These are phyloP conservation scores for Crypturellus undulatus DNA, from an alignment of 2,113 vertebrate genomes.

Conservation along the genomic window DNA sequence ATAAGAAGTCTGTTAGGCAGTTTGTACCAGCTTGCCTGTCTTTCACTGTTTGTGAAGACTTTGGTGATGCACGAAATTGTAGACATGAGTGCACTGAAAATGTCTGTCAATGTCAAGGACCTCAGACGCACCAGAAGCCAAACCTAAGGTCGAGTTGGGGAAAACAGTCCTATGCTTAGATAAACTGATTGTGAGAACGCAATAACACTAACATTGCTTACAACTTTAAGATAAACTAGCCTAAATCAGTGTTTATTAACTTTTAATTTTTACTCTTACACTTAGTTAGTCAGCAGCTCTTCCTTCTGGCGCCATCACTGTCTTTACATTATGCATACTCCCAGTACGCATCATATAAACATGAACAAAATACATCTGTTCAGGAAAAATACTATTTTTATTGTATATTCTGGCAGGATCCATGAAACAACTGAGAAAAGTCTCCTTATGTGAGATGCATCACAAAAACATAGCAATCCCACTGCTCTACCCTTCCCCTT, in stretches of 20 bases:
- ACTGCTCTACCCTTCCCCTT: neutral
- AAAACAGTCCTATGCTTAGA: neutral
- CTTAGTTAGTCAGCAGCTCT: neutral
- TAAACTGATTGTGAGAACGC: neutral
- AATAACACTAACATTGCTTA: neutral
- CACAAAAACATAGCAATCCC: neutral
- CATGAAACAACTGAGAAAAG: neutral
- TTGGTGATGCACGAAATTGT: neutral
- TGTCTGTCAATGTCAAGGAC: neutral
- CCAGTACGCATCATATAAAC: neutral
- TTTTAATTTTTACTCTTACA: neutral
- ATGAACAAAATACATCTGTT: neutral
- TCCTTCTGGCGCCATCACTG: neutral
- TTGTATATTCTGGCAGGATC: neutral
- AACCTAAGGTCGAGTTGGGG: neutral
- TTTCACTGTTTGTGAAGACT: neutral
- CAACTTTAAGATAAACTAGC: neutral
- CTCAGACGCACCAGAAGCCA: neutral
- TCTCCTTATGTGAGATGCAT: neutral
- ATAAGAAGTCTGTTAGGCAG: neutral
- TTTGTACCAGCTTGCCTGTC: neutral
- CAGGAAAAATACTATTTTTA: neutral
- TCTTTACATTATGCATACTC: neutral
- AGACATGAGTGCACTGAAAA: neutral
- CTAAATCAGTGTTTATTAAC: neutral